Evolutionary conservation across 1,140 invertebrate species (phyloP), one percentile per base, ranked within the genome.

Genomic region (Drosophila ogumai): DNA sequence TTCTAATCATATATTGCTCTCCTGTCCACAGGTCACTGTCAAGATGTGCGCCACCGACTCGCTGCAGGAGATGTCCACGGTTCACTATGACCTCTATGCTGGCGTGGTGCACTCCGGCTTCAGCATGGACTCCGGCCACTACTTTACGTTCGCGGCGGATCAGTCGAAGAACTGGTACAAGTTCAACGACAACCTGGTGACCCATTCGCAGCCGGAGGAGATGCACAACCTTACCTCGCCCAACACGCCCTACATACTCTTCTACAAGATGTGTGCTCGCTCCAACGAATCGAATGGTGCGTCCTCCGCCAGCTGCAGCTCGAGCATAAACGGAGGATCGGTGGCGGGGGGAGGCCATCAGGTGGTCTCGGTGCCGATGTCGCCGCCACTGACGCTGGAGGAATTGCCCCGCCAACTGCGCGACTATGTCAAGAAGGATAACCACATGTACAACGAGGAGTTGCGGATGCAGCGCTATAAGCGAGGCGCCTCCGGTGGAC

Each of bases 41-140:
- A 63, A 93, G 91, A 63, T 93, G 91, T 63, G 91, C 32, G 82
- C 93, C 12, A 55, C 50, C 7, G 88, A 92, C 17, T 79, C 67
- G 0, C 64, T 86, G 38, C 77, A 84, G 55, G 91, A 92, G 60
- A 79, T 80, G 22, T 88, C 73, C 13, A 78, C 69, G 7, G 93
- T 94, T 19, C 92, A 93, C 7, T 98, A 97, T 90, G 94, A 94
- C 10, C 90, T 98, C 0, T 97, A 97, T 84, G 96, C 96, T 0
- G 96, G 96, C 0, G 96, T 98, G 0, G 95, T 98, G 0, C 97
- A 98, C 91, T 96, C 95, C 1, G 97, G 97, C 3, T 95, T 95
- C 13, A 96, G 95, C 43, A 95, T 97, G 74, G 96, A 98, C 84
- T 96, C 96, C 6, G 97, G 97, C 0, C 97, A 98, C 91, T 98